These are phyloP conservation scores for Myopa tessellatipennis DNA, from an alignment of 2,888 invertebrate genomes.

Conservation along the genomic window DNA sequence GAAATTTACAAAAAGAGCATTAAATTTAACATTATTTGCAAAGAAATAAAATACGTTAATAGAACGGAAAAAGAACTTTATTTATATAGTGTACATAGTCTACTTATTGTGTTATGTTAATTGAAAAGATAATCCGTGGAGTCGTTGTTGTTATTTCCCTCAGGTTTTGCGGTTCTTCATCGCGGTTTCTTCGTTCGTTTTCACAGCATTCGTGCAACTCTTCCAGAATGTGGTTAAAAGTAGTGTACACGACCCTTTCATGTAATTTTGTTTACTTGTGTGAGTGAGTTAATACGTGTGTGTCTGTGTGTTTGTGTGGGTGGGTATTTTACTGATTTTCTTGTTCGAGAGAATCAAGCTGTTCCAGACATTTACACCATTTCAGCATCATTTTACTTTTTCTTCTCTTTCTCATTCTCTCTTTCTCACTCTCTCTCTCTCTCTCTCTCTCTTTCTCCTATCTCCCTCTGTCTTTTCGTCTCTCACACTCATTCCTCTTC, in stretches of 20 bases:
- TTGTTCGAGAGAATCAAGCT: constrained; percentile 14
- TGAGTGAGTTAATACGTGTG: neutral
- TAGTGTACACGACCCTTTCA: neutral
- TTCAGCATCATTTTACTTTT: neutral
- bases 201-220: too few species aligned
- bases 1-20: too few species aligned
- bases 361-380: constrained; percentile 20
- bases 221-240: neutral
- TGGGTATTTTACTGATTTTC: constrained; percentile 28
- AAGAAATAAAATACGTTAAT: too few species aligned
- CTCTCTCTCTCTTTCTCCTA: neutral
- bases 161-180: too few species aligned
- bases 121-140: too few species aligned
- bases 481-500: neutral
- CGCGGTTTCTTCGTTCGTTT: too few species aligned
- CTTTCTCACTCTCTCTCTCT: neutral
- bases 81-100: too few species aligned
- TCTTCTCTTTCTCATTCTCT: neutral
- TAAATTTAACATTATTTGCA: too few species aligned
- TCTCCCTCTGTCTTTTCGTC: neutral
- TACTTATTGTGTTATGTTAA: too few species aligned
- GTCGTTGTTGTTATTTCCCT: too few species aligned
- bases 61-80: too few species aligned
- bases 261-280: neutral
- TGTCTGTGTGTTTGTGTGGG: constrained; percentile 34